A percentile compares a stretch with the other conserved stretches of the same genome.
Evolutionary conservation across 2,113 vertebrate species (phyloP).

Genomic region (Antechinus stuartii): DNA sequence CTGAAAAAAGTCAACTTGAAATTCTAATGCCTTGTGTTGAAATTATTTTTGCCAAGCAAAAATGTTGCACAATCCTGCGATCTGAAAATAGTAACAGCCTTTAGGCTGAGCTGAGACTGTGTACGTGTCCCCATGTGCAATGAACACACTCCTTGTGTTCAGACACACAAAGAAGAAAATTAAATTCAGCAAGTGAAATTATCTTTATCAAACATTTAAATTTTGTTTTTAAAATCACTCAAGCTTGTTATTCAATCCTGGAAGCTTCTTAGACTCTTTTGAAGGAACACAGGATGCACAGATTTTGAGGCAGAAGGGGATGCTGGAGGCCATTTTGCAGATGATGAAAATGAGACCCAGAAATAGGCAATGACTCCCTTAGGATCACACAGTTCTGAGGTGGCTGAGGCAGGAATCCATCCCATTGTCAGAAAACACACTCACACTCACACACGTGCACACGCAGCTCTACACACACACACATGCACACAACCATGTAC

Average conservation of each 20-base stretch:
- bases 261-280: background rate
- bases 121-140: background rate
- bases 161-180: background rate
- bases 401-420: background rate
- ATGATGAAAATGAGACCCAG: background rate
- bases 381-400: background rate
- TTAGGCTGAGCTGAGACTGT: background rate
- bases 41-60: constrained; percentile 3
- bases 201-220: background rate
- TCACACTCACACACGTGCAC: too few relatives aligned
- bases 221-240: background rate
- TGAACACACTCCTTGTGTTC: background rate
- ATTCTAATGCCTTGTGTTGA: background rate
- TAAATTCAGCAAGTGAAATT: background rate
- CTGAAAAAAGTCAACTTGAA: background rate
- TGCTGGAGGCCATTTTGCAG: background rate
- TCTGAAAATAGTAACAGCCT: constrained; percentile 7
- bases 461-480: too few relatives aligned
- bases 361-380: background rate
- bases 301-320: background rate
- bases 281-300: background rate
- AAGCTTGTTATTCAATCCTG: background rate
- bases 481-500: too few relatives aligned
- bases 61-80: background rate
- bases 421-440: background rate